Conservation (phyloP, 1,140 invertebrate species). For the Drosophila teissieri region DNA sequence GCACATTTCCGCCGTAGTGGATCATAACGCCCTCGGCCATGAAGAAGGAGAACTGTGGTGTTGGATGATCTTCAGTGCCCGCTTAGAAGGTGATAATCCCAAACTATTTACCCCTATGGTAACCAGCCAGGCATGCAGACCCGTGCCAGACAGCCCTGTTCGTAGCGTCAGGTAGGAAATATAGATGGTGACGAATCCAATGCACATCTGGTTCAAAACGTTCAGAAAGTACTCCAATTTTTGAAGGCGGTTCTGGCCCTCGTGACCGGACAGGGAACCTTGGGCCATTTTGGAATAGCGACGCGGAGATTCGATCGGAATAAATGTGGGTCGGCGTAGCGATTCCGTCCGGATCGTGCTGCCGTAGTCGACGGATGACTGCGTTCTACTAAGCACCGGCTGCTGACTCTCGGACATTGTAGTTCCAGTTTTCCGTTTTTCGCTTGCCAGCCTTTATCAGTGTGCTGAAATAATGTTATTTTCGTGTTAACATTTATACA, state of each 20-base stretch:
- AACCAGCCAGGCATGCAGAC: conserved; percentile 74
- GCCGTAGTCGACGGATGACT: conserved; percentile 63
- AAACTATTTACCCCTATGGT: conserved; percentile 73
- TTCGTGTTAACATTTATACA: conserved; percentile 61
- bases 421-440: conserved; percentile 22
- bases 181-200: conserved; percentile 79
- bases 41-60: conserved; percentile 69
- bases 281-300: conserved; percentile 64
- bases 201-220: conserved; percentile 80
- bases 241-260: conserved; percentile 33
- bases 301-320: conserved; percentile 42
- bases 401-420: conserved; percentile 56
- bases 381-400: conserved; percentile 54
- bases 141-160: conserved; percentile 54
- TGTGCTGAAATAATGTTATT: conserved; percentile 64
- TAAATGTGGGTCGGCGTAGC: conserved; percentile 39
- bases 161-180: conserved; percentile 73
- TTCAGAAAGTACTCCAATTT: conserved; percentile 65
- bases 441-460: conserved; percentile 45
- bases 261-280: conserved; percentile 22
- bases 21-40: conserved; percentile 83
- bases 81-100: neutral
- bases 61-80: neutral
- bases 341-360: conserved; percentile 54
- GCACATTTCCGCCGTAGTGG: conserved; percentile 72